A percentile compares a stretch with the other conserved stretches of the same genome.
phyloP scores from a whole-genome alignment of 1,140 invertebrate genomes.

The Linepithema humile region DNA sequence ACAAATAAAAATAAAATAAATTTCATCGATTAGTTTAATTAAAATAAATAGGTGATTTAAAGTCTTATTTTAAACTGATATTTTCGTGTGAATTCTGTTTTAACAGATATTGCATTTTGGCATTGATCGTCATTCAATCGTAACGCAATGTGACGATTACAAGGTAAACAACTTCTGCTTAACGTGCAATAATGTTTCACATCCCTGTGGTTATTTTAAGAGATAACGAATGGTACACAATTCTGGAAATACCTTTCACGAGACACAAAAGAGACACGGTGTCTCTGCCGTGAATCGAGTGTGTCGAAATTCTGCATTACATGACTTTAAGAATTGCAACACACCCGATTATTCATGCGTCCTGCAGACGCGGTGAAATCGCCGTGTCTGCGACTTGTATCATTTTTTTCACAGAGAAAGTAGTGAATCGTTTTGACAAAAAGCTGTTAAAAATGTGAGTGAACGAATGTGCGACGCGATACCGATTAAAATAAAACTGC shows the following conservation, averaged over 20 bases:
- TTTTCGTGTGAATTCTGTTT: too few species aligned
- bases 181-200: background rate
- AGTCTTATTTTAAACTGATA: too few species aligned
- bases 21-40: too few species aligned
- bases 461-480: background rate
- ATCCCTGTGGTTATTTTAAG: background rate
- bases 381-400: slow-evolving; percentile 42
- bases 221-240: background rate
- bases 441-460: background rate
- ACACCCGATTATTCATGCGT: slow-evolving; percentile 58
- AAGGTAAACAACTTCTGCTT: background rate
- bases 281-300: background rate
- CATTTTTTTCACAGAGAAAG: slow-evolving; percentile 56
- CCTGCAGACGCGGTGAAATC: slow-evolving; percentile 60
- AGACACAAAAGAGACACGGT: background rate
- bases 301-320: slow-evolving; percentile 36
- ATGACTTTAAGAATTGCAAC: slow-evolving; percentile 55
- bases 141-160: background rate
- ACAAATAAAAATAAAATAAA: too few species aligned
- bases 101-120: background rate
- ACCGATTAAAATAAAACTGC: background rate
- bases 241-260: background rate
- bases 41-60: too few species aligned
- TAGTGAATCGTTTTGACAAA: slow-evolving; percentile 8
- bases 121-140: background rate